These are phyloP conservation scores for Oscheius sp. DNA, from an alignment of 2,888 invertebrate genomes.

Conservation along the genomic window DNA sequence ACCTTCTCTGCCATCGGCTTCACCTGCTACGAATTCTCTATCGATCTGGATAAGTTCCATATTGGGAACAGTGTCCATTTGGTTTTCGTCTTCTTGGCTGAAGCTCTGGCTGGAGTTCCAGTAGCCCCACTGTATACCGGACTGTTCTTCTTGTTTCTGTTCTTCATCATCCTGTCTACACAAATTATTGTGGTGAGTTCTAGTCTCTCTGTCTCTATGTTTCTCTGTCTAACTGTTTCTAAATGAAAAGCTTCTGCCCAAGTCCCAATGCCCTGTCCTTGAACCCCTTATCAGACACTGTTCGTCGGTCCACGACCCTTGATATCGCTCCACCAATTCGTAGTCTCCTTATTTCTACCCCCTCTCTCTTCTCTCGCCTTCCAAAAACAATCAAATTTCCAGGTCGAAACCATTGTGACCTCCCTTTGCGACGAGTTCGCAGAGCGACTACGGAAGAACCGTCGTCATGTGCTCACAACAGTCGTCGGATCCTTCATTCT, in stretches of 20 bases:
- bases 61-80: slow-evolving; percentile 75
- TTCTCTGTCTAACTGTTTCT: neutral
- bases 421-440: slow-evolving; percentile 77
- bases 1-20: slow-evolving; percentile 87
- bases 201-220: slow-evolving; percentile 6
- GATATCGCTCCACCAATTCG: too few relatives aligned
- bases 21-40: slow-evolving; percentile 83
- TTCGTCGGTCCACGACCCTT: neutral
- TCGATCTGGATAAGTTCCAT: slow-evolving; percentile 74
- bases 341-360: too few relatives aligned
- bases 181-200: slow-evolving; percentile 60
- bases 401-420: slow-evolving; percentile 77
- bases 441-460: slow-evolving; percentile 71
- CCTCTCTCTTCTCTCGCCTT: slow-evolving; percentile 66
- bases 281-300: slow-evolving; percentile 23
- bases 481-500: slow-evolving; percentile 66
- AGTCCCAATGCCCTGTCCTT: slow-evolving; percentile 10
- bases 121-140: slow-evolving; percentile 86
- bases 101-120: slow-evolving; percentile 82
- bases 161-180: slow-evolving; percentile 69
- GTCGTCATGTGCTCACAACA: slow-evolving; percentile 66
- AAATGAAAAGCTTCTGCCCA: neutral
- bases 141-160: slow-evolving; percentile 82
- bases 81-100: slow-evolving; percentile 88
- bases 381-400: slow-evolving; percentile 59